These are phyloP conservation scores for Thunnus albacares DNA, from an alignment of 2,797 vertebrate genomes.

Conservation along the genomic window DNA sequence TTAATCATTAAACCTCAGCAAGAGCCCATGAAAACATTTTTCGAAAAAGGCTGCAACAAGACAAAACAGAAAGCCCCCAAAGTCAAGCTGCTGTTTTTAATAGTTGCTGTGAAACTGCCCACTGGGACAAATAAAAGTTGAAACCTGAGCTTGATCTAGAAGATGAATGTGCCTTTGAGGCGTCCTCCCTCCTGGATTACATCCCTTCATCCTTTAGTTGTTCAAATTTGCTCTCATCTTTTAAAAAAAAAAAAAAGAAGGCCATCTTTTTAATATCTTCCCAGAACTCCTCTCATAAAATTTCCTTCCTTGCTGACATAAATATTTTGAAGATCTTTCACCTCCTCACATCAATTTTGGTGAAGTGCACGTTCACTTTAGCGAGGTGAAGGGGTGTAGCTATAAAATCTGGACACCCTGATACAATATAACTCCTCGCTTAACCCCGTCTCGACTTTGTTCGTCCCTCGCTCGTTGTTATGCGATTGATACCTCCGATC, in stretches of 20 bases:
- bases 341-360: neutral
- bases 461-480: neutral
- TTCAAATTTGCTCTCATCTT: conserved; percentile 39
- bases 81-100: conserved; percentile 71
- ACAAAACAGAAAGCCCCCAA: conserved; percentile 45
- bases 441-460: neutral
- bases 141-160: conserved; percentile 75
- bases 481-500: conserved; percentile 9
- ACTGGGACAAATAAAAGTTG: conserved; percentile 68
- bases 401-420: neutral
- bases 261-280: neutral
- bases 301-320: neutral
- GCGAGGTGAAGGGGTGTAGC: neutral
- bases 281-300: neutral
- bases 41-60: conserved; percentile 16
- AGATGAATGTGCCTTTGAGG: conserved; percentile 75
- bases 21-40: neutral
- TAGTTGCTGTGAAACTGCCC: conserved; percentile 69
- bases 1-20: conserved; percentile 19
- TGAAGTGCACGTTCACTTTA: neutral
- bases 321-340: conserved; percentile 10
- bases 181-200: conserved; percentile 50
- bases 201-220: conserved; percentile 39
- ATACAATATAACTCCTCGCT: neutral
- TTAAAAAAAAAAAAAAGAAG: neutral